Evolutionary conservation across 2,113 vertebrate species (phyloP).

Genomic region (Heptranchias perlo): DNA sequence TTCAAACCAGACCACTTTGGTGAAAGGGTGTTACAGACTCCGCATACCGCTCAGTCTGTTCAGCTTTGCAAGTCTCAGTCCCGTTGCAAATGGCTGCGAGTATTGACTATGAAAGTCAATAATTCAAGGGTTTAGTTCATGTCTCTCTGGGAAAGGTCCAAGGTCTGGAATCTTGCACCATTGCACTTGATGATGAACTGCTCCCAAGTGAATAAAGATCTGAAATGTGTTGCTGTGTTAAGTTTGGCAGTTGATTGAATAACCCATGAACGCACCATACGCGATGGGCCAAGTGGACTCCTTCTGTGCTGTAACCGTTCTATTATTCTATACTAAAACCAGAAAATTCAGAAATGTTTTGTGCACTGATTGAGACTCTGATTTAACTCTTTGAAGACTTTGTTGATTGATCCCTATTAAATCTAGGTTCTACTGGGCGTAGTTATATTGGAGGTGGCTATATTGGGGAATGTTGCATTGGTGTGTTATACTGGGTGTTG

Average conservation of each 20-base stretch:
- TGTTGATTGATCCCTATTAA: too few relatives aligned
- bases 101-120: not conserved
- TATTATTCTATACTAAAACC: too few relatives aligned
- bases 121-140: not conserved
- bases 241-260: not conserved
- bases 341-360: too few relatives aligned
- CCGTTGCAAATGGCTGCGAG: not conserved
- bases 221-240: not conserved
- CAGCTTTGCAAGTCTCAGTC: not conserved
- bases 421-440: too few relatives aligned
- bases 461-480: too few relatives aligned
- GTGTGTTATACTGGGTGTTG: too few relatives aligned
- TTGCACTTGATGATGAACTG: not conserved
- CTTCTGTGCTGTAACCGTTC: too few relatives aligned
- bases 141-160: not conserved
- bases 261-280: not conserved
- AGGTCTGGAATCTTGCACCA: not conserved
- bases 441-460: too few relatives aligned
- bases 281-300: too few relatives aligned
- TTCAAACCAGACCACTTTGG: not conserved
- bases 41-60: too few relatives aligned
- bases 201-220: not conserved
- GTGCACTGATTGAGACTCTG: too few relatives aligned
- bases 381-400: too few relatives aligned
- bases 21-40: not conserved